Evolutionary conservation across 2,113 vertebrate genomes (phyloP).

Genomic region (Acrocephalus kingi): DNA sequence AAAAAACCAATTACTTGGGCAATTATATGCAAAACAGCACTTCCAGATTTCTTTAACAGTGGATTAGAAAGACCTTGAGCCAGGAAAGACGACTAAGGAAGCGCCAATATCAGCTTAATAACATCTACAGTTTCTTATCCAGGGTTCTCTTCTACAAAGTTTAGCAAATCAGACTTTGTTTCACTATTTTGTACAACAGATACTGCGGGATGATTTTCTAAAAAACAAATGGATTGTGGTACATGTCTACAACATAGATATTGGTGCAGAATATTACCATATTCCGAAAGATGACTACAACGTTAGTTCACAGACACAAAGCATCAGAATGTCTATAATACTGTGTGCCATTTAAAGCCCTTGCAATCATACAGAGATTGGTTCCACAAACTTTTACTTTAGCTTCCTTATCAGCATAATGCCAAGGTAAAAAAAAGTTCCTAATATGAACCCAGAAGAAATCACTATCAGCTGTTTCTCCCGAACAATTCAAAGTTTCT

Average conservation of each 20-base stretch:
- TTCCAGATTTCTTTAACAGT: background rate
- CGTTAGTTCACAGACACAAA: background rate
- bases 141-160: background rate
- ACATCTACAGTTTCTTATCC: background rate
- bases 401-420: background rate
- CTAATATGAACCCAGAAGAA: background rate
- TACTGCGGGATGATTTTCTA: background rate
- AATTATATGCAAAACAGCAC: background rate
- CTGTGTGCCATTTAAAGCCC: background rate
- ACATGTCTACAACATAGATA: background rate
- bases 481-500: slow-evolving; percentile 50
- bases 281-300: background rate
- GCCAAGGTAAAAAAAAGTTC: background rate
- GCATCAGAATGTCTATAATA: background rate
- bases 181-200: background rate
- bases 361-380: background rate
- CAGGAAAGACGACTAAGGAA: background rate
- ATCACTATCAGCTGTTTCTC: slow-evolving; percentile 52
- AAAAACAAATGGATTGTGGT: background rate
- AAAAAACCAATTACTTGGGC: background rate
- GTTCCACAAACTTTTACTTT: background rate
- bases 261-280: background rate
- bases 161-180: background rate
- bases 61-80: background rate
- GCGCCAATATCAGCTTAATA: background rate